Evolutionary conservation across 2,113 vertebrate species (phyloP).

Genomic region (Bubo scandiacus): DNA sequence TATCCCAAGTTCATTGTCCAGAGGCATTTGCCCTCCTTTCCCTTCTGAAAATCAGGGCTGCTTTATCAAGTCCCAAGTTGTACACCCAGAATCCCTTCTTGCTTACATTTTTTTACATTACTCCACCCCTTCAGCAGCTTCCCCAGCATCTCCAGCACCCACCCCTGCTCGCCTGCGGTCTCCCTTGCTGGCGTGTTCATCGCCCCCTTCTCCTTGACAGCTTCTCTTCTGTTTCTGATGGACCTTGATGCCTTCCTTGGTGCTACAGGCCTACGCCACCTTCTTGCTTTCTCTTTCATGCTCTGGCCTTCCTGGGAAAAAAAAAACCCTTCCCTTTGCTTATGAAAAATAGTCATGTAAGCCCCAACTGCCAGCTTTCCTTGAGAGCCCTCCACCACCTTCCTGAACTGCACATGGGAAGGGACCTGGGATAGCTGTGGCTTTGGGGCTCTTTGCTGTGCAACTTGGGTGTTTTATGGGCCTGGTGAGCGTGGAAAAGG

Average conservation of each 20-base stretch:
- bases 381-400: not conserved
- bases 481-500: not conserved
- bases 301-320: not conserved
- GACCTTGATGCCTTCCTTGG: not conserved
- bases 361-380: not conserved
- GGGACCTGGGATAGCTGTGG: not conserved
- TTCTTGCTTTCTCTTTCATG: not conserved
- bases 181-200: not conserved
- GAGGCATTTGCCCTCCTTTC: not conserved
- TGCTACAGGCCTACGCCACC: not conserved
- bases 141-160: not conserved
- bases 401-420: rapidly evolving
- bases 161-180: not conserved
- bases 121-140: constrained; percentile 20
- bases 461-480: not conserved
- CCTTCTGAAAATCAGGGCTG: not conserved
- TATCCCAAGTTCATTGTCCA: not conserved
- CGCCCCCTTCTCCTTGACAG: not conserved
- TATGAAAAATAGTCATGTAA: not conserved
- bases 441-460: not conserved
- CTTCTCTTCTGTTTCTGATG: not conserved
- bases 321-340: not conserved
- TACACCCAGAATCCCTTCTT: not conserved
- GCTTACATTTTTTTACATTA: not conserved
- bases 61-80: not conserved